These are phyloP conservation scores for Porites australiensis DNA, from an alignment of 64 coral and sea anemone species.

Conservation along the genomic window DNA sequence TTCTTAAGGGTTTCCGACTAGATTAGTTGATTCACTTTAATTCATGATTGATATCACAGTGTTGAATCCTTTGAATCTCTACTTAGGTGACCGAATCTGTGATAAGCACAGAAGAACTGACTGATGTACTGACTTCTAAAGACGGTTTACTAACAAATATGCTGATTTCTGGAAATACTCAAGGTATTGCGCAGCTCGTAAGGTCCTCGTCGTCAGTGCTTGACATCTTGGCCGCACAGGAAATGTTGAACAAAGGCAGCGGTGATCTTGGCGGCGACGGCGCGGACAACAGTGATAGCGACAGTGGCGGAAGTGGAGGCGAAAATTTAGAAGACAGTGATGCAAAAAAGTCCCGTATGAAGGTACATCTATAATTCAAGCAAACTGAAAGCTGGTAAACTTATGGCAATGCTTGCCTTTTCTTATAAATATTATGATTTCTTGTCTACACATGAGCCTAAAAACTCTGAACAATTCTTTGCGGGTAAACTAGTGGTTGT, in stretches of 20 bases:
- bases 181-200: constrained; percentile 35
- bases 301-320: not conserved
- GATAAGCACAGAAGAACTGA: not conserved
- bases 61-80: not conserved
- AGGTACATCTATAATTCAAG: not conserved
- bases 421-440: too few species aligned
- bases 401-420: too few species aligned
- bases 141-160: constrained; percentile 26
- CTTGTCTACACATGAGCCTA: too few species aligned
- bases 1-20: too few species aligned
- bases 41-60: not conserved
- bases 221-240: not conserved
- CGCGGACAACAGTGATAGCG: too few species aligned
- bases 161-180: constrained; percentile 19
- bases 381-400: too few species aligned
- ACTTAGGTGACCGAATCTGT: not conserved
- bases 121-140: not conserved
- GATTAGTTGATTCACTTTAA: too few species aligned
- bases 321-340: not conserved
- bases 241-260: not conserved
- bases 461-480: too few species aligned
- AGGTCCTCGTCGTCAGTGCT: constrained; percentile 11
- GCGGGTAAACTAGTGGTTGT: too few species aligned
- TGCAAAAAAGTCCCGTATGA: not conserved
- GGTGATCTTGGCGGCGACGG: too few species aligned